Evolutionary conservation across 2,113 vertebrate genomes (phyloP).

Genomic region (Suncus etruscus): DNA sequence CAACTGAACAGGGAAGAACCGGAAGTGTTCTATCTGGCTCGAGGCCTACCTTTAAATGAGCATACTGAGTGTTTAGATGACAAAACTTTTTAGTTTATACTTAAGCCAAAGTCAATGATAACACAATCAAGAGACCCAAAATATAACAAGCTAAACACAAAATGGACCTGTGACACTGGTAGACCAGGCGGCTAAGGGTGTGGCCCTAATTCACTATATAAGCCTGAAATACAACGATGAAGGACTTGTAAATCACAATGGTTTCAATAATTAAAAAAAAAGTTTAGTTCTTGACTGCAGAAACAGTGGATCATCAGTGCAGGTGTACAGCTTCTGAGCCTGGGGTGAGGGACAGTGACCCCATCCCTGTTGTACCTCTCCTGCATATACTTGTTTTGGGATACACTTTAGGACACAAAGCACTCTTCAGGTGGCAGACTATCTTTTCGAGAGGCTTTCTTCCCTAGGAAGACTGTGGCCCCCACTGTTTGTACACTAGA

Average conservation of each 20-base stretch:
- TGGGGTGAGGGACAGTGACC: not conserved
- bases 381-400: not conserved
- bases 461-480: not conserved
- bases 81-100: no score
- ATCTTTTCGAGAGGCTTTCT: not conserved
- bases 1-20: not conserved
- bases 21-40: not conserved
- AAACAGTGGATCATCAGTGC: not conserved
- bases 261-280: no score
- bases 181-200: no score
- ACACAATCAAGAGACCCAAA: no score
- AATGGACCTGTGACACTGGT: no score
- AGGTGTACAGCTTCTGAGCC: not conserved
- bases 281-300: not conserved
- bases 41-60: not conserved
- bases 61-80: no score
- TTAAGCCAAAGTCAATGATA: no score
- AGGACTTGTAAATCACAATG: no score
- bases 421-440: not conserved
- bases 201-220: no score
- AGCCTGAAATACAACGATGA: no score
- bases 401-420: not conserved
- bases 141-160: no score
- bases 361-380: not conserved
- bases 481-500: accelerated